Base-by-base conservation (phyloP, 2,113 vertebrate species). In the Ceratotherium simum region DNA sequence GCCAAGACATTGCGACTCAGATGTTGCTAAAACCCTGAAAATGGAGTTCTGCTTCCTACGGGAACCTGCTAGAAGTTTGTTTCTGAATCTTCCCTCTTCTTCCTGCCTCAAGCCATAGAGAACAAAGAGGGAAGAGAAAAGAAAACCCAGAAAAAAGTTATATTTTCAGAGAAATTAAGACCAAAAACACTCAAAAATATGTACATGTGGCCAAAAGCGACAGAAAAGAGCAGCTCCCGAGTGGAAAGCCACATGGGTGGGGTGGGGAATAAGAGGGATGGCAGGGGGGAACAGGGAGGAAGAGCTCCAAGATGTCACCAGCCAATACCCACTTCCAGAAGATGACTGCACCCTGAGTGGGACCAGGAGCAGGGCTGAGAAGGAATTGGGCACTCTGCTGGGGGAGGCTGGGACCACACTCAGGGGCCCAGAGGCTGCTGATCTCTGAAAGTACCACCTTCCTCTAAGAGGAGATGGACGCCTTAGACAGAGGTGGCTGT, bases 151-250 rank as follows among this genome's bases (percentile, higher is more conserved):
- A 29, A 18, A 29, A 18, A 58, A 80, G 18, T 58, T 42, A 21
- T 17, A 93, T 92, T 82, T 88, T 65, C 56, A 90, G n/a, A 83
- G 20, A 78, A 76, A 96, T 58, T 36, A 92, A n/a, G 48, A 95
- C 48, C 25, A 87, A 64, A 60, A 48, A 76, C 65, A 36, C 73
- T 80, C 6, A 39, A 88, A 96, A 78, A 54, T 27, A 20, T 39
- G n/a, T 88, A 54, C 39, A n/a, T 29, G 17, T 31, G 60, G 21
- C 6, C 25, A 78, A 93, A 96, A 93, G 80, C 33, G 78, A 78
- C 1, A 90, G 62, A 29, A 87, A 60, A 21, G 21, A 76, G 36
- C 67, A 51, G 65, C 36, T 62, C 42, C 54, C 36, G 31, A 42
- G 23, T 21, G 60, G 27, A 54, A 81, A 72, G 58, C 33, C 36